Evolutionary conservation across 2,797 vertebrate species (phyloP).

Genomic region (Morelia viridis): DNA sequence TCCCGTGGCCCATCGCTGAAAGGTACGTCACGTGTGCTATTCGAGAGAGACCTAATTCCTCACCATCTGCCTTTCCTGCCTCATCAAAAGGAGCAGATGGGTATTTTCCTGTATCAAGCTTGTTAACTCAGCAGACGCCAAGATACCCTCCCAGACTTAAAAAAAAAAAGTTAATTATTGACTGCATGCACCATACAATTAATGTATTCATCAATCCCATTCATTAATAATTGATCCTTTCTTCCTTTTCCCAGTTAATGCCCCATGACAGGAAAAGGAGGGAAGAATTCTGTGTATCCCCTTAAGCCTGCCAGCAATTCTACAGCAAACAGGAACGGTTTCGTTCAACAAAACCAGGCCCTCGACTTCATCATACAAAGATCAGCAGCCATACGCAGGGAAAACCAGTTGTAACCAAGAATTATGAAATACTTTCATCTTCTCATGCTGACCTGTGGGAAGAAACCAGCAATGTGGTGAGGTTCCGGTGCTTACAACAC

Average conservation of each 20-base stretch:
- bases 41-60: background rate
- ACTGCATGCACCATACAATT: background rate
- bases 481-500: background rate
- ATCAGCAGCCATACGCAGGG: background rate
- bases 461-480: background rate
- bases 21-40: background rate
- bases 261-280: background rate
- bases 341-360: accelerated
- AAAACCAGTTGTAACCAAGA: background rate
- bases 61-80: background rate
- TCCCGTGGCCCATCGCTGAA: background rate
- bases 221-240: background rate
- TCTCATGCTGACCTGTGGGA: background rate
- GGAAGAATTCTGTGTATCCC: background rate
- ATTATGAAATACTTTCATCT: background rate
- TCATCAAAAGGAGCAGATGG: background rate
- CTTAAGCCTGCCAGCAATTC: background rate
- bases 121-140: background rate
- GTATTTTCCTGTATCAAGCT: background rate
- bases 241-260: no score
- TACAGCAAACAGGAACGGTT: background rate
- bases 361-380: background rate
- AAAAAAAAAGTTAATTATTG: background rate
- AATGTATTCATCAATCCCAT: background rate
- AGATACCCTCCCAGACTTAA: background rate